Conservation (phyloP, 2,113 vertebrate species). For the Haemorhous mexicanus region DNA sequence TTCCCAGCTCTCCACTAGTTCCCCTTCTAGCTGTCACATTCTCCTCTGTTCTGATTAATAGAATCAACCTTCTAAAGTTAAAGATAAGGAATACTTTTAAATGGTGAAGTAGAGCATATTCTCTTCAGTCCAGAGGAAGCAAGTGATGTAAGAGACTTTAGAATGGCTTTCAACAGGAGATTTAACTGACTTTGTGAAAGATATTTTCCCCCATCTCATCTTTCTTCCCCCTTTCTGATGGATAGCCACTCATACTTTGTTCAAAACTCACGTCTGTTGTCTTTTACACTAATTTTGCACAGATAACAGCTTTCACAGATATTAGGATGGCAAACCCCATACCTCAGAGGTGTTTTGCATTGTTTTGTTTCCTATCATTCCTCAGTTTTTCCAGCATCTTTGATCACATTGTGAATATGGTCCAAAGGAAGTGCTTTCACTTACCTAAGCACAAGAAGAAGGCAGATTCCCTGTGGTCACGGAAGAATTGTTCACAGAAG, state of each 20-base stretch:
- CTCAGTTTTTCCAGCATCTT: not conserved
- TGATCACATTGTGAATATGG: rapidly evolving
- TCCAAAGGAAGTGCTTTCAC: not conserved
- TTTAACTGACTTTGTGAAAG: not conserved
- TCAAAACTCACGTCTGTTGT: not conserved
- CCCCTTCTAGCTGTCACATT: not conserved
- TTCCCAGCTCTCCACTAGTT: not conserved
- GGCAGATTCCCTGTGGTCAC: not conserved
- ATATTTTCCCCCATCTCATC: not conserved
- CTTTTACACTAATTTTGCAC: not conserved
- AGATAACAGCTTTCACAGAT: not conserved
- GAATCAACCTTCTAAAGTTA: not conserved
- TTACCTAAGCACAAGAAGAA: not conserved
- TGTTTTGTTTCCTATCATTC: not conserved
- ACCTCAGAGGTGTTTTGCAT: not conserved
- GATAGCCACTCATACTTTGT: not conserved
- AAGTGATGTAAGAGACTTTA: not conserved
- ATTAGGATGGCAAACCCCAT: not conserved
- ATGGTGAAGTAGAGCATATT: not conserved
- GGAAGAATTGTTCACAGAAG: not conserved
- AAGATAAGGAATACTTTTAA: constrained; percentile 23
- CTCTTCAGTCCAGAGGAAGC: not conserved
- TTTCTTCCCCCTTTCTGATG: not conserved
- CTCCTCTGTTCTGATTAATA: constrained; percentile 35
- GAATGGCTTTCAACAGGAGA: not conserved